A percentile compares a stretch with the other conserved stretches of the same genome.
Evolutionary conservation across 2,888 invertebrate species (phyloP).

Genomic region (Nomada hirtipes): DNA sequence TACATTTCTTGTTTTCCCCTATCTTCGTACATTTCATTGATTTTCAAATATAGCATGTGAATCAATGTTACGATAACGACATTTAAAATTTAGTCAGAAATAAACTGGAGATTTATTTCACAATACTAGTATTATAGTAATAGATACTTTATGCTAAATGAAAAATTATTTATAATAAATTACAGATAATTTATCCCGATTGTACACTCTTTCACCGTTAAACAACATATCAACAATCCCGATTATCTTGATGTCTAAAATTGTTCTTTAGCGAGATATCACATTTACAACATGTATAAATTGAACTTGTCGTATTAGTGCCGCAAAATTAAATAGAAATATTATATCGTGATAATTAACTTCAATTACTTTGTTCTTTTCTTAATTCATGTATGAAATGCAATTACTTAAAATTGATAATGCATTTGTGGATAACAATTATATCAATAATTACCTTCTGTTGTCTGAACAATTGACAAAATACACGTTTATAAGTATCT

Average conservation of each 20-base stretch:
- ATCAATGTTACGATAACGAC: slow-evolving; percentile 17
- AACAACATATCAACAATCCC: background rate
- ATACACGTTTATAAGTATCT: slow-evolving; percentile 1
- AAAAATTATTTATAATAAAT: background rate
- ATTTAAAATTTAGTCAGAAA: background rate
- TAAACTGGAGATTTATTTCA: background rate
- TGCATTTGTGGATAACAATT: background rate
- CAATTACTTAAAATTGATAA: background rate
- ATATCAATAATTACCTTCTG: slow-evolving; percentile 20
- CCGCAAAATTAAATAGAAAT: background rate
- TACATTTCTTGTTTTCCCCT: background rate
- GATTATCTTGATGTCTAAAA: background rate
- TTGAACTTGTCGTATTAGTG: too few species aligned
- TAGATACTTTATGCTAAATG: background rate
- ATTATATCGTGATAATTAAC: background rate
- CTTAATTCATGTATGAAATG: background rate
- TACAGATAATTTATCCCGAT: background rate
- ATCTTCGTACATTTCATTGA: background rate
- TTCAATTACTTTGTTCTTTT: background rate
- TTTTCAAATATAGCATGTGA: slow-evolving; percentile 12
- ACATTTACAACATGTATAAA: too few species aligned
- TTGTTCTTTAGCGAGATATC: background rate
- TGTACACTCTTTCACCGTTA: background rate
- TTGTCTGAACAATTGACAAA: slow-evolving; percentile 35
- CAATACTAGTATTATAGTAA: background rate